phyloP scores from a whole-genome alignment of 2,113 vertebrate species.

The Anarhynchus alexandrinus region DNA sequence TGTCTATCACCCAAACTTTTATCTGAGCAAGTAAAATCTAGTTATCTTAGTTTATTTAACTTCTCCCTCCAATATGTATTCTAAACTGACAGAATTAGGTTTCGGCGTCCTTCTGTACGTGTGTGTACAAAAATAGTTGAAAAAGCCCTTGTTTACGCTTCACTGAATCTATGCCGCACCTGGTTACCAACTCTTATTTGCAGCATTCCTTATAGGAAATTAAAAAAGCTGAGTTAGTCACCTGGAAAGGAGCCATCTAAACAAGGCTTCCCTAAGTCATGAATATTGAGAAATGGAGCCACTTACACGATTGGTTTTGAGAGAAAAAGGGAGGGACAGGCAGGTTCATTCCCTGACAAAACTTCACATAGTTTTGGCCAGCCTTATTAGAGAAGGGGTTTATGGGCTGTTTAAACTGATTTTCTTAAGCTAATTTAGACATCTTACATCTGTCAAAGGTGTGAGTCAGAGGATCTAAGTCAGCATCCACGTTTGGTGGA shows the following conservation, averaged over 20 bases:
- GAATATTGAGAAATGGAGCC: neutral
- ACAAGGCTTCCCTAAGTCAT: slow-evolving; percentile 25
- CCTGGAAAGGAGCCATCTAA: slow-evolving; percentile 77
- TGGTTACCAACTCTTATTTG: slow-evolving; percentile 81
- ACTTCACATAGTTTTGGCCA: neutral
- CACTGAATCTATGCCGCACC: slow-evolving; percentile 82
- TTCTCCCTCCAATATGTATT: slow-evolving; percentile 28
- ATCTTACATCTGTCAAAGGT: neutral
- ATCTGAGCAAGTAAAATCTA: slow-evolving; percentile 52
- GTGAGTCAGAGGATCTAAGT: neutral
- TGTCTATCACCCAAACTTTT: slow-evolving; percentile 27
- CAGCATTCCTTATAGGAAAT: slow-evolving; percentile 82
- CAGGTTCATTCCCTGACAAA: neutral
- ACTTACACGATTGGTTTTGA: neutral
- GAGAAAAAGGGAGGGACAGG: neutral
- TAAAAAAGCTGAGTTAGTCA: slow-evolving; percentile 74
- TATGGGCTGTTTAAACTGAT: neutral
- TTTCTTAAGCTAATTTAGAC: slow-evolving; percentile 11
- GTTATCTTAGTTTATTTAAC: slow-evolving; percentile 36
- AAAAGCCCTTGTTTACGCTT: slow-evolving; percentile 78
- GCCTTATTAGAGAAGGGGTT: neutral
- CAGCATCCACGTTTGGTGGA: neutral
- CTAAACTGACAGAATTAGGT: slow-evolving; percentile 53
- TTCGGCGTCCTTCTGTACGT: slow-evolving; percentile 42
- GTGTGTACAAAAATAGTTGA: slow-evolving; percentile 50